These are phyloP conservation scores for Epinephelus cyanopodus DNA, from an alignment of 2,113 vertebrate species.

Conservation along the genomic window DNA sequence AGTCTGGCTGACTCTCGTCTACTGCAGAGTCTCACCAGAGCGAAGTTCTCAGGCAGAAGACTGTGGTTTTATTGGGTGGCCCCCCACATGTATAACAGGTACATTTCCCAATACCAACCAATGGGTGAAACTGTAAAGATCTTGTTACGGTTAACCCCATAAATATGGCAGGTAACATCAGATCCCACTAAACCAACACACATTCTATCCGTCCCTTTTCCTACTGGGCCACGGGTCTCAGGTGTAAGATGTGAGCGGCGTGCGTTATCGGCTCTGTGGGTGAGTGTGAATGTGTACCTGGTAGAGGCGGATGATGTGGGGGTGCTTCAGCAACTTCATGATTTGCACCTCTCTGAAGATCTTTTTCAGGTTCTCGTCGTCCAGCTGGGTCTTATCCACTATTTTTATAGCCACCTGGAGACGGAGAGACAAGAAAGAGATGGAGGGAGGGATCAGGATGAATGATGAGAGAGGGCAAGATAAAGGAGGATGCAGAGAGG, in stretches of 20 bases:
- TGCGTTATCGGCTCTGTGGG: constrained; percentile 40
- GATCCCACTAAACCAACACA: constrained; percentile 10
- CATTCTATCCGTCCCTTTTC: constrained; percentile 4
- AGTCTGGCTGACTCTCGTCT: background rate
- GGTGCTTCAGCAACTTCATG: constrained; percentile 99
- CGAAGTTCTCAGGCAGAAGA: background rate
- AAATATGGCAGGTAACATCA: background rate
- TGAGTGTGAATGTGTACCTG: constrained; percentile 85
- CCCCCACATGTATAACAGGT: background rate
- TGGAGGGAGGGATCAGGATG: constrained; percentile 16
- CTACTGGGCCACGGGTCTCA: constrained; percentile 7
- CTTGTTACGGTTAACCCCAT: background rate
- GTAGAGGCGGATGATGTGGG: constrained; percentile 97
- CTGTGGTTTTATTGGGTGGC: background rate
- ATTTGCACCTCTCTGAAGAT: constrained; percentile 99
- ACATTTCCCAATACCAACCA: background rate
- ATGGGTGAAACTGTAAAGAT: background rate
- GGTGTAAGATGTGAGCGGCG: constrained; percentile 36
- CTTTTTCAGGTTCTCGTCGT: constrained; percentile 99
- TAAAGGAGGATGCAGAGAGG: constrained; percentile 6
- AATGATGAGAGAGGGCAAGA: background rate
- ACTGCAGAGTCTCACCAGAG: constrained; percentile 4
- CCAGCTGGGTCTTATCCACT: constrained; percentile 98
- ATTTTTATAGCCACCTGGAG: constrained; percentile 98
- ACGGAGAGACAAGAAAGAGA: constrained; percentile 36